phyloP scores from a whole-genome alignment of 1,140 invertebrate genomes.

The Meloidogyne exigua region DNA sequence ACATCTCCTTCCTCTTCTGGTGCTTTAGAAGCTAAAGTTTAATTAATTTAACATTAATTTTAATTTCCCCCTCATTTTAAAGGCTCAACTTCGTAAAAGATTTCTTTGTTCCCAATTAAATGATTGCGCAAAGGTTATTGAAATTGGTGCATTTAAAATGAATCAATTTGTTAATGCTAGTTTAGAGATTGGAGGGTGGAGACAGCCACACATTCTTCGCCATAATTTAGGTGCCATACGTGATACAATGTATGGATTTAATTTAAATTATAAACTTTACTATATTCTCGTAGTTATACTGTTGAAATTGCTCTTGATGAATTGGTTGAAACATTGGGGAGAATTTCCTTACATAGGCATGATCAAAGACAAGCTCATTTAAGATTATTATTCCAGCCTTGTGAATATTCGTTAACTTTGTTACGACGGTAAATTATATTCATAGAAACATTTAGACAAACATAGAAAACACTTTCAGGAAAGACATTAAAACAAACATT shows the following conservation, averaged over 20 bases:
- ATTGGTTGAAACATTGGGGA: conserved; percentile 37
- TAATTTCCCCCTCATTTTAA: not conserved
- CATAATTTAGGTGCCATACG: conserved; percentile 39
- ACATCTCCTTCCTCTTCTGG: not conserved
- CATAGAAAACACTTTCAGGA: no score
- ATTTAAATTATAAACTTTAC: not conserved
- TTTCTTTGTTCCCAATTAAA: conserved; percentile 42
- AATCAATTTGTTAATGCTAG: conserved; percentile 31
- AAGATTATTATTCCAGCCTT: conserved; percentile 4
- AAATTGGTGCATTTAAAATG: conserved; percentile 44
- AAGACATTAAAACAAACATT: no score
- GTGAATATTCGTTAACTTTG: conserved; percentile 14
- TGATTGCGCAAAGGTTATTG: conserved; percentile 42
- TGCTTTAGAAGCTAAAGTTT: conserved; percentile 23
- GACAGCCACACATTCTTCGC: conserved; percentile 36
- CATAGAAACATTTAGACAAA: not conserved
- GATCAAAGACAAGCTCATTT: conserved; percentile 23
- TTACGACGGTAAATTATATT: conserved; percentile 9
- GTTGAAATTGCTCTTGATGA: conserved; percentile 40
- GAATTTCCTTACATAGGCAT: conserved; percentile 35
- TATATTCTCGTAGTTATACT: conserved; percentile 20
- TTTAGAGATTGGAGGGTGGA: conserved; percentile 23
- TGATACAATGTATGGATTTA: conserved; percentile 29
- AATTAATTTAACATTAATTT: not conserved
- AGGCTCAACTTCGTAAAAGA: conserved; percentile 41